A percentile compares a stretch with the other conserved stretches of the same genome.
These are phyloP conservation scores for Tympanuchus pallidicinctus DNA, from an alignment of 2,113 vertebrate species.

Conservation along the genomic window DNA sequence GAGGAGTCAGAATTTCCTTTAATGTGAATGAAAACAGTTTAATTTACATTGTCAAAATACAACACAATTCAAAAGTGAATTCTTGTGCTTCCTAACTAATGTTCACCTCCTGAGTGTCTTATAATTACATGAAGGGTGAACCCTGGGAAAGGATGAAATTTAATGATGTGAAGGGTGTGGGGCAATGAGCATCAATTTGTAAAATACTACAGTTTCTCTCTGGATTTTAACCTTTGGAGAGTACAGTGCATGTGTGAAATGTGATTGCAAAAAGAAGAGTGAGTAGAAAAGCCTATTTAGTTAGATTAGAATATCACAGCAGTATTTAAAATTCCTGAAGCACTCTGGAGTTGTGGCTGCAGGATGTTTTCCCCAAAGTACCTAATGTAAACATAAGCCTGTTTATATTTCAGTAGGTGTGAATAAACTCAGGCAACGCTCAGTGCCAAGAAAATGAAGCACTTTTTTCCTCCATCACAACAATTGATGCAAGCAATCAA, in stretches of 20 bases:
- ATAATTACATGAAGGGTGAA: conserved; percentile 43
- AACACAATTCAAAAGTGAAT: conserved; percentile 48
- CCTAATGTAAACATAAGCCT: conserved; percentile 51
- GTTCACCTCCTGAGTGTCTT: conserved; percentile 57
- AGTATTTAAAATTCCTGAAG: conserved; percentile 63
- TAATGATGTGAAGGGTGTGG: conserved; percentile 9
- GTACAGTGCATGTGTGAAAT: conserved; percentile 37
- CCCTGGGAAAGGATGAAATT: conserved; percentile 27
- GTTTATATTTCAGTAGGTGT: conserved; percentile 57
- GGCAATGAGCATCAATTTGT: conserved; percentile 43
- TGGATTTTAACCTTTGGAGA: conserved; percentile 56
- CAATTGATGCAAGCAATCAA: conserved; percentile 48
- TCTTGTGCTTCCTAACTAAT: conserved; percentile 10
- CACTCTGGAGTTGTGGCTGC: conserved; percentile 24
- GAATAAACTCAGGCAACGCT: conserved; percentile 55
- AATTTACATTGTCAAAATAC: conserved; percentile 55
- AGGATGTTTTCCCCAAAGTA: conserved; percentile 48
- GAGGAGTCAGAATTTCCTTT: conserved; percentile 25
- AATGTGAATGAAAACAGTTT: conserved; percentile 36
- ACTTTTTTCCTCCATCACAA: conserved; percentile 32
- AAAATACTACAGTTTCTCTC: conserved; percentile 53
- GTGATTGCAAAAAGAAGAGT: conserved; percentile 23
- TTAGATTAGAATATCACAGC: conserved; percentile 34
- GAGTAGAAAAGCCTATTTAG: conserved; percentile 36
- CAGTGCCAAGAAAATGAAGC: conserved; percentile 52